Evolutionary conservation across 2,888 invertebrate species (phyloP), one percentile per base, ranked within the genome.

Genomic region (Deroplatys truncata): DNA sequence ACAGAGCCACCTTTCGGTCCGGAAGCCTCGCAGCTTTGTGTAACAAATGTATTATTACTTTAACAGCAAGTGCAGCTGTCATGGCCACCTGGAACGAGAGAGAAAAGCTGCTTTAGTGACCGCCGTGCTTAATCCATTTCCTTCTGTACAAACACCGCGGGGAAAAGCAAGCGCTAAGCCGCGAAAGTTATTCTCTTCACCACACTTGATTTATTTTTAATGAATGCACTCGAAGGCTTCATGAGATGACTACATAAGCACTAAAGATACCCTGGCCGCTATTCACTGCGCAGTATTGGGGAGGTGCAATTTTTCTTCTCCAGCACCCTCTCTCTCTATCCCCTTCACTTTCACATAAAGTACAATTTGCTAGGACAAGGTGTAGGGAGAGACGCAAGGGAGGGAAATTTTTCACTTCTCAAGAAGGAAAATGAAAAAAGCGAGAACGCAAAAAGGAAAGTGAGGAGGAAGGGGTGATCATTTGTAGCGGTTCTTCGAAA

Each of bases 311-410:
- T 83, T 87, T 25, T 87, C 87, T 87, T 43, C 10, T 7, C 29
- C 9, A n/a, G 25, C 87, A 7, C 43, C 28, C 82, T 35, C 86
- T 82, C n/a, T 25, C 56, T 72, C 35, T 28, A n/a, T 49, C 16
- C 86, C 31, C 82, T 82, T 28, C 88, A 84, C 28, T 83, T 56
- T 43, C 29, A 84, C 84, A 88, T 84, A 88, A 88, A 88, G 72
- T 88, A 88, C 72, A 82, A 88, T 88, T 88, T 88, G 56, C 84
- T 29, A 29, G 29, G 49, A 35, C 84, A 84, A 88, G 84, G 88
- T 88, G 85, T 92, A 92, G 91, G 85, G 85, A 28, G 85, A 83
- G 28, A 83, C 82, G 35, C 29, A n/a, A 83, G 86, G 13, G 83
- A 83, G 28, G 82, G 83, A 83, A 35, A 43, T 87, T 87, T 87